Evolutionary conservation across 2,888 invertebrate genomes (phyloP), one percentile per base, ranked within the genome.

Genomic region (Mesorhabditis sp.): DNA sequence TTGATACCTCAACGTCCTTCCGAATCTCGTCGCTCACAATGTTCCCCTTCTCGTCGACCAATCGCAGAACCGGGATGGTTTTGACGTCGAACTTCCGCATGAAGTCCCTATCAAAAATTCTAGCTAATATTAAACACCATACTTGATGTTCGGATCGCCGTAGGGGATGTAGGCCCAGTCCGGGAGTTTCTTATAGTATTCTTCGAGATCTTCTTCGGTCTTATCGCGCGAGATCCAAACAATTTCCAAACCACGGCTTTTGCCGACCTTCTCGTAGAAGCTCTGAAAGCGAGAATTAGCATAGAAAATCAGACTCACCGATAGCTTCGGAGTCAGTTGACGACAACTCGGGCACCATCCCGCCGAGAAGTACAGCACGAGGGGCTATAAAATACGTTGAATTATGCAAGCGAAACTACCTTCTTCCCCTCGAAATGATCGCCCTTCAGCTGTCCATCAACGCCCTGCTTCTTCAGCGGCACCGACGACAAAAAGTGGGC

Each of bases 341-440:
- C 79, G 77, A 73, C 83, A 82, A 4, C 77, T 74, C 4, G 76
- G 75, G 69, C 83, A 83, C 83, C 83, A 83, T 7, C 80, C 80
- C 62, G 82, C 80, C 1, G 83, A 82, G 68, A 83, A 83, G 67
- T 82, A 83, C 28, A 83, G 65, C 4, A 83, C 72, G 13, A 82
- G 69, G 4, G 74, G 72, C 82, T 82, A 69, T 62, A 77, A 69
- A 45, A 62, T 15, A 67, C 45, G 45, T 4, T 68, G 10, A 65
- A 6, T 28, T 50, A 66, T 43, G 15, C 42, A 66, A n/a, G 7
- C 5, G n/a, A 65, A 65, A 15, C 13, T 4, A 75, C 77, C 72
- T 77, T 77, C 7, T 74, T 70, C 58, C 58, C 58, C n/a, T 76
- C 74, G n/a, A 76, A 71, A 61, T 76, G 68, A 61, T 74, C 70